Base-by-base conservation (phyloP, 2,888 invertebrate species). In the Standfussiana lucernea region DNA sequence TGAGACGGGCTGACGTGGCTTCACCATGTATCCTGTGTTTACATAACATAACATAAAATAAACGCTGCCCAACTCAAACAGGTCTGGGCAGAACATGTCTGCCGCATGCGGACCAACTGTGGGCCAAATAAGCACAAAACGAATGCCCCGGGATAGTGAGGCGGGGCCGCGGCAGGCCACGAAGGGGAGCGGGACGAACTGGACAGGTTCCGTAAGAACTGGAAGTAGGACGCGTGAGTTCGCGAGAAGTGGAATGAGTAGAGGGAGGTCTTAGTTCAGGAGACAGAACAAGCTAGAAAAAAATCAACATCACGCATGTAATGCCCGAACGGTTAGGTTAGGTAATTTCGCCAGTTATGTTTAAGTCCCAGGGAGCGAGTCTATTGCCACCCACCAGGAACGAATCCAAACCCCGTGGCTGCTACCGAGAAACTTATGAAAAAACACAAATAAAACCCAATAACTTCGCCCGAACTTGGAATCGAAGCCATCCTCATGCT, bases 11-110 rank as follows among this genome's bases (percentile, higher is more conserved):
- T 85, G 83, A 24, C 87, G 89, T 2, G 88, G 76, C 56, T 85
- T 91, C 37, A 89, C 88, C 10, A 91, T 85, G 77, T 89, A 93
- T 32, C 94, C 95, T 94, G 75, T 21, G 77, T 42, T 40, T 5
- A 72, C 1, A 71, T 18, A 40, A 1, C 1, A 62, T 15, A 59
- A 32, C 21, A 50, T 50, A 8, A 37, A 37, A 37, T 37, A 37
- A 6, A 37, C 7, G 37, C 37, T 37, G 37, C 37, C 37, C 6
- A 37, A 37, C 6, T 37, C 6, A 37, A 37, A 37, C 6, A 6
- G 37, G 37, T 8, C 37, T 37, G 37, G 37, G 37, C 6, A 37
- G 37, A 8, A 37, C 37, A 37, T 5, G 8, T 37, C 37, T 37
- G 6, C 37, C 37, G 37, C 37, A 37, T 37, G 3, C 37, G 37